Evolutionary conservation across 2,888 invertebrate species (phyloP).

Genomic region (Lithophane leautieri): DNA sequence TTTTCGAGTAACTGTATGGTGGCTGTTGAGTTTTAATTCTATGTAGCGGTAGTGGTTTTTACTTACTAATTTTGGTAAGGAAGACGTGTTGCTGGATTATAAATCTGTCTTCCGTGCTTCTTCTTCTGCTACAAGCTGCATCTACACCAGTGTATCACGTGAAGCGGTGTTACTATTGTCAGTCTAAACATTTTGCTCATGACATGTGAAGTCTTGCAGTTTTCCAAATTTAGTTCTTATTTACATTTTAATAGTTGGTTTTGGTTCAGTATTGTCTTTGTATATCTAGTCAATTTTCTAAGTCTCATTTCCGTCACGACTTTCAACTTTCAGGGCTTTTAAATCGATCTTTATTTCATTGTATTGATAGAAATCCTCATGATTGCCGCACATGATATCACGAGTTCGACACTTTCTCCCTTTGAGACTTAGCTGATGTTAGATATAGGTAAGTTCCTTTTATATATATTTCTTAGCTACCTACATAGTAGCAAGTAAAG

Average conservation of each 20-base stretch:
- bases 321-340: conserved; percentile 24
- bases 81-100: conserved; percentile 7
- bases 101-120: background rate
- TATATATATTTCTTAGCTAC: background rate
- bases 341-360: conserved; percentile 46
- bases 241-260: background rate
- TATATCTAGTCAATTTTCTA: conserved; percentile 14
- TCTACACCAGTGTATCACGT: no score
- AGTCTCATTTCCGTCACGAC: conserved; percentile 33
- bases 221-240: no score
- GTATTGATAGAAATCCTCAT: conserved; percentile 42
- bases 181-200: background rate
- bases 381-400: conserved; percentile 31
- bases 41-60: conserved; percentile 10
- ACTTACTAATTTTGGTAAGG: conserved; percentile 23
- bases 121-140: background rate
- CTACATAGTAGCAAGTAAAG: conserved; percentile 15
- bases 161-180: background rate
- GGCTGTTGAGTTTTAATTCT: conserved; percentile 13
- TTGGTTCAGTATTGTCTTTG: background rate
- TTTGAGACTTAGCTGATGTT: conserved; percentile 3
- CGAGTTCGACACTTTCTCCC: conserved; percentile 50
- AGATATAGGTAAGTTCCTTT: background rate
- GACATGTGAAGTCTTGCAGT: no score
- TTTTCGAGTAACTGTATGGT: conserved; percentile 25